These are phyloP conservation scores for Scleropages formosus DNA, from an alignment of 2,797 vertebrate genomes.

Conservation along the genomic window DNA sequence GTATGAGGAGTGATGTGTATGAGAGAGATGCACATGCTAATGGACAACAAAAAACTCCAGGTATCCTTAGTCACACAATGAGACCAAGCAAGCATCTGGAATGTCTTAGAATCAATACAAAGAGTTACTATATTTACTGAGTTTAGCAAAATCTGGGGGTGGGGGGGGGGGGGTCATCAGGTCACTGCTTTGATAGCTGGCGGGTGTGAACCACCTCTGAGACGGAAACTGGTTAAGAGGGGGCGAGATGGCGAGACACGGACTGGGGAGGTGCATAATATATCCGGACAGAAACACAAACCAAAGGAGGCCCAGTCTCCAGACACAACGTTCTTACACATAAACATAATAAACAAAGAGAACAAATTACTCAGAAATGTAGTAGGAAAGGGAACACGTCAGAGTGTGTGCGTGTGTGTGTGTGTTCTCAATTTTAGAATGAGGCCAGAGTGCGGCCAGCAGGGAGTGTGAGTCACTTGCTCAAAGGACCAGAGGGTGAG, in stretches of 20 bases:
- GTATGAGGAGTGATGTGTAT: neutral
- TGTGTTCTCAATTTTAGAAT: constrained; percentile 17
- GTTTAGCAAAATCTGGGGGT: constrained; percentile 42
- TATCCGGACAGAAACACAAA: constrained; percentile 64
- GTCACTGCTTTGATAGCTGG: constrained; percentile 62
- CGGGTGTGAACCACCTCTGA: constrained; percentile 43
- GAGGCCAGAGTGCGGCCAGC: constrained; percentile 15
- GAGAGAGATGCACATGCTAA: neutral
- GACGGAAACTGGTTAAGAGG: constrained; percentile 33
- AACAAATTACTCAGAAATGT: neutral
- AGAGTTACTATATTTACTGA: constrained; percentile 56
- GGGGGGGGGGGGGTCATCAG: constrained; percentile 41
- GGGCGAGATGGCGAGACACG: constrained; percentile 30
- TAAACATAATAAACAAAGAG: too few relatives aligned
- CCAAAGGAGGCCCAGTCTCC: constrained; percentile 63
- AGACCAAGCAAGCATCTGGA: constrained; percentile 56
- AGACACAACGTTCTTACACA: neutral
- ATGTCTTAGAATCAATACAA: constrained; percentile 63
- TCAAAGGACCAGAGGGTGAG: constrained; percentile 3
- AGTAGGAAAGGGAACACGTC: neutral
- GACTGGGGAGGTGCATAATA: constrained; percentile 38
- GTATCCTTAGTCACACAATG: too few relatives aligned
- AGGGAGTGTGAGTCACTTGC: constrained; percentile 48
- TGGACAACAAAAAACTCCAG: too few relatives aligned
- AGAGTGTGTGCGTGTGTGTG: constrained; percentile 12